These are phyloP conservation scores for Lacerta agilis DNA, from an alignment of 2,797 vertebrate species.

Conservation along the genomic window DNA sequence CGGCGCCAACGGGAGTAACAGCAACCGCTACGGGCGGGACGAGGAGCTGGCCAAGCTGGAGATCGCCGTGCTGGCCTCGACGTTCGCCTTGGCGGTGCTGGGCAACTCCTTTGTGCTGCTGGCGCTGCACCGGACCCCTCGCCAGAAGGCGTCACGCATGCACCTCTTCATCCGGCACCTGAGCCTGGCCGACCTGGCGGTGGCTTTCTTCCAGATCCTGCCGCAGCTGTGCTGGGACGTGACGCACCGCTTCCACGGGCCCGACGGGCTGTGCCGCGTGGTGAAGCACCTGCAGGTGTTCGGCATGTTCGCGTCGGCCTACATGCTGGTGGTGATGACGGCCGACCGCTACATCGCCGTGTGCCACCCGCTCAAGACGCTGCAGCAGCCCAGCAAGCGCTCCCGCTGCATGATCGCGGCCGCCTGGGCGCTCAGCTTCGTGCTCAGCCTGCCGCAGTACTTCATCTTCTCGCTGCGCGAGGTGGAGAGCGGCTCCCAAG, in stretches of 20 bases:
- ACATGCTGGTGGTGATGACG: constrained; percentile 98
- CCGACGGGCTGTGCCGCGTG: constrained; percentile 92
- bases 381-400: constrained; percentile 91
- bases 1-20: constrained; percentile 58
- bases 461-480: constrained; percentile 95
- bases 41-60: constrained; percentile 94
- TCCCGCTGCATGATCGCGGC: constrained; percentile 90
- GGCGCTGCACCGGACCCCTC: constrained; percentile 90
- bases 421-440: constrained; percentile 91
- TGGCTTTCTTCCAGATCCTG: constrained; percentile 96
- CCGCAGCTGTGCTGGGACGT: constrained; percentile 96
- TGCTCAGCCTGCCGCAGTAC: constrained; percentile 92
- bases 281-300: constrained; percentile 96
- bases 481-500: constrained; percentile 86
- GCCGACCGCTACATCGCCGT: constrained; percentile 97
- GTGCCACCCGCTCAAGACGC: constrained; percentile 95
- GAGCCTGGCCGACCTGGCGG: constrained; percentile 93
- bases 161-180: constrained; percentile 97
- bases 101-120: constrained; percentile 91
- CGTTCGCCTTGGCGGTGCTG: constrained; percentile 90
- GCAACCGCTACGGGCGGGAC: constrained; percentile 81
- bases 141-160: constrained; percentile 94
- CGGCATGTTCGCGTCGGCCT: constrained; percentile 96
- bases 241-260: constrained; percentile 93
- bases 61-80: constrained; percentile 90